Base-by-base conservation (phyloP, 2,113 vertebrate species). In the Pagrus major region DNA sequence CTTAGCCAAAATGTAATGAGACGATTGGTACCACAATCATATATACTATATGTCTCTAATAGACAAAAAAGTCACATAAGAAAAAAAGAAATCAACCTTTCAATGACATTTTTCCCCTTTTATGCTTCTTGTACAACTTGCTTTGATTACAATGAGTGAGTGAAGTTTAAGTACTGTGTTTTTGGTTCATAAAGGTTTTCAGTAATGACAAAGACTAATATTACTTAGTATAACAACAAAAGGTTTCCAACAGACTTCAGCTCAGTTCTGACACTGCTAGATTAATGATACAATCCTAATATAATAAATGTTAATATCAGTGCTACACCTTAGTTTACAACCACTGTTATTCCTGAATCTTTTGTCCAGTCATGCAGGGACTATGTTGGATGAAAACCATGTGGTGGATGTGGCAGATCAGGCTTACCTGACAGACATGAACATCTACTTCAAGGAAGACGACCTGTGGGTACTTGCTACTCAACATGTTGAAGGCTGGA, bases 401-500 rank as follows among this genome's bases (percentile, higher is more conserved):
- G 15, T 15, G 21, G 23, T n/a, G 14, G 25, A 33, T 31, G 35
- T 5, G 1, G 14, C 8, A 18, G n/a, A 33, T 42, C 12, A 65
- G 46, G 81, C 95, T 93, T 77, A 99, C 97, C 96, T 96, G 97
- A 94, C 97, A 99, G 35, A 97, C 96, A 86, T 97, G 96, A 15
- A 98, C 97, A 60, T 99, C 97, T 1, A 99, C 97, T 93, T 99
- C 97, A 54, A 99, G 93, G 91, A 98, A 99, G 14, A 97, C 94
- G 9, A 96, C 97, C 51, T 97, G 97, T 31, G 97, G 97, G 71
- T 97, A 97, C 83, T 97, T 98, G 93, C 96, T 97, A 88, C 97
- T 99, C 90, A 99, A 87, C 80, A 95, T 95, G 88, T 94, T 97
- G 94, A 99, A 98, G 15, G 95, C 96, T 2, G 97, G 97, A n/a